Base-by-base conservation (phyloP, 2,888 invertebrate genomes). In the Baronia brevicornis region DNA sequence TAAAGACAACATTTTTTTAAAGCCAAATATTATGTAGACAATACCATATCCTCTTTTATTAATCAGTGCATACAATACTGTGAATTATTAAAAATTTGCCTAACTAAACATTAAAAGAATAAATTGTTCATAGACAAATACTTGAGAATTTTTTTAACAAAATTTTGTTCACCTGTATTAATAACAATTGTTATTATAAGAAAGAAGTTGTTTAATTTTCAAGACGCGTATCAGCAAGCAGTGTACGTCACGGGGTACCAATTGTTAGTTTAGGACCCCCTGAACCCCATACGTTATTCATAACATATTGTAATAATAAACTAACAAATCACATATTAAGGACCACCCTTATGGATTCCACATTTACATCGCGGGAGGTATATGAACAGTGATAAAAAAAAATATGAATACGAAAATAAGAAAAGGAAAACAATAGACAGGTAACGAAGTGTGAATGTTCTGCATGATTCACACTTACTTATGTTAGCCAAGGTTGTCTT, bases 221-320 rank as follows among this genome's bases (percentile, higher is more conserved):
- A 24, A 28, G 17, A 21, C 35, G 21, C 23, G 17, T 35, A 22
- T 35, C 20, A 35, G 28, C 35, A 25, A 30, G 17, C 29, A 20
- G 33, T 22, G 18, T 15, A 25, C 34, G 14, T 25, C 2, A 25
- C 21, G 35, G 30, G 21, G 35, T 21, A 32, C 26, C 33, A 33
- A 37, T 40, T 48, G 48, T 48, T 48, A 36, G 42, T 41, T 46
- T 48, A 46, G 46, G 48, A 47, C 34, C 40, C 29, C 24, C 26
- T 28, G 29, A 30, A 35, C 21, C 35, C 26, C 26, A 25, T 15
- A 30, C 26, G 30, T 35, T 35, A 30, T 26, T 21, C 30, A 22
- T 30, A 35, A 22, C 30, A 26, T 30, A 29, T 35, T 26, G 30
- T 35, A 30, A 35, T 35, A 35, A 35, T 35, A 35, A 35, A 35